Percentiles rank a stretch among this genome's conserved stretches.
Conservation (phyloP, 2,113 vertebrate genomes). For the Prunella himalayana region DNA sequence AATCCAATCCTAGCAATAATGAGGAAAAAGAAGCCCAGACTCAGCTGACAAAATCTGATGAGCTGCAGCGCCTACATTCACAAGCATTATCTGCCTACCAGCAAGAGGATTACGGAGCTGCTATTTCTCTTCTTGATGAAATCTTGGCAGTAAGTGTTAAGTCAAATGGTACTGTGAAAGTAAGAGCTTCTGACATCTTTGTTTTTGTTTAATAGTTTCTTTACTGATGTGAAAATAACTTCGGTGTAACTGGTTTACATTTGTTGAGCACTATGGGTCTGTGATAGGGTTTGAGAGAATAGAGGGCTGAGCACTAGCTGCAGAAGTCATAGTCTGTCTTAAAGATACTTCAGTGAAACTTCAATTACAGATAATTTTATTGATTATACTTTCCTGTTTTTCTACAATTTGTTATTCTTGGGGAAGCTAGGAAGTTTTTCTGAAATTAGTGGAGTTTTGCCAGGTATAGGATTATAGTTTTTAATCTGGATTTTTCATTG, state of each 20-base stretch:
- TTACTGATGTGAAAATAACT: neutral
- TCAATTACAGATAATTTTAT: neutral
- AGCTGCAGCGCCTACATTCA: slow-evolving; percentile 85
- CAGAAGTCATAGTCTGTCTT: neutral
- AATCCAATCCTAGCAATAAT: slow-evolving; percentile 84
- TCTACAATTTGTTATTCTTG: neutral
- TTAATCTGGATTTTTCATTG: neutral
- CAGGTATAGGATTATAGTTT: neutral
- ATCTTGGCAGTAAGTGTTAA: slow-evolving; percentile 84
- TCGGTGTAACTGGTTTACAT: neutral
- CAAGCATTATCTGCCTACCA: slow-evolving; percentile 76
- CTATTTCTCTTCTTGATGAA: slow-evolving; percentile 80
- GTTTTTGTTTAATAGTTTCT: neutral
- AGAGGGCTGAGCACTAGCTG: neutral
- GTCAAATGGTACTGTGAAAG: neutral
- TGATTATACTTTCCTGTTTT: neutral
- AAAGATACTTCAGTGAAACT: neutral
- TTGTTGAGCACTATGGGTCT: neutral
- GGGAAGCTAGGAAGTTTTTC: neutral
- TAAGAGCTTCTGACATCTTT: neutral
- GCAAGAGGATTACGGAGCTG: slow-evolving; percentile 75
- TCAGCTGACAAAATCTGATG: slow-evolving; percentile 86
- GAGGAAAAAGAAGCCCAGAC: slow-evolving; percentile 87
- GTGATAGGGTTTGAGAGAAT: neutral
- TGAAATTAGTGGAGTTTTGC: neutral